Evolutionary conservation across 2,888 invertebrate genomes (phyloP).

Genomic region (Morpho helenor): DNA sequence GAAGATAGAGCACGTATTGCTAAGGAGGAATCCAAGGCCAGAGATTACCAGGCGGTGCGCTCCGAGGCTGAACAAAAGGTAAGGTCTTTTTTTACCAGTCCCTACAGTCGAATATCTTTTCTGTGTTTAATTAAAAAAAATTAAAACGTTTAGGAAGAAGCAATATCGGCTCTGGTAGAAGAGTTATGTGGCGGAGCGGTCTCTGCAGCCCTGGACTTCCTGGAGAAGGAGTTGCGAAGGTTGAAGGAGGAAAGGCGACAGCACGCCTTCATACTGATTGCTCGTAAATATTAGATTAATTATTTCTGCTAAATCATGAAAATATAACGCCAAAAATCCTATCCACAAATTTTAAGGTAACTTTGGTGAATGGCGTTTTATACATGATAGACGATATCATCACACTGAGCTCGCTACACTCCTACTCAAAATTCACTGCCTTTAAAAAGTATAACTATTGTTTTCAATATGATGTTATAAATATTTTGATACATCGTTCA

Average conservation of each 20-base stretch:
- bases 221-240: conserved; percentile 88
- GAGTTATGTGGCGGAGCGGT: conserved; percentile 86
- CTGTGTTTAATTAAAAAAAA: no score
- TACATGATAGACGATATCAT: no score
- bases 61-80: conserved; percentile 61
- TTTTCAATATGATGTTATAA: no score
- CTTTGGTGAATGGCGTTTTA: no score
- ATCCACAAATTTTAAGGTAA: no score
- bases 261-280: conserved; percentile 88
- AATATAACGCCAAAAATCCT: no score
- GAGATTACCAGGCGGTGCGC: conserved; percentile 49
- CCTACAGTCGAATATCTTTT: neutral
- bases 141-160: conserved; percentile 57
- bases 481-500: no score
- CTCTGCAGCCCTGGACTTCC: conserved; percentile 82
- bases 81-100: neutral
- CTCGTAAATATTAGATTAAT: conserved; percentile 49
- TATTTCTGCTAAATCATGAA: neutral
- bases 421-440: no score
- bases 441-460: no score
- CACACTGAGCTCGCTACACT: no score
- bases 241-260: conserved; percentile 88
- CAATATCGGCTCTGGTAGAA: conserved; percentile 81
- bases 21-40: conserved; percentile 51
- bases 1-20: conserved; percentile 67